Evolutionary conservation across 1,140 invertebrate species (phyloP).

Genomic region (Philotrypesis tridentata): DNA sequence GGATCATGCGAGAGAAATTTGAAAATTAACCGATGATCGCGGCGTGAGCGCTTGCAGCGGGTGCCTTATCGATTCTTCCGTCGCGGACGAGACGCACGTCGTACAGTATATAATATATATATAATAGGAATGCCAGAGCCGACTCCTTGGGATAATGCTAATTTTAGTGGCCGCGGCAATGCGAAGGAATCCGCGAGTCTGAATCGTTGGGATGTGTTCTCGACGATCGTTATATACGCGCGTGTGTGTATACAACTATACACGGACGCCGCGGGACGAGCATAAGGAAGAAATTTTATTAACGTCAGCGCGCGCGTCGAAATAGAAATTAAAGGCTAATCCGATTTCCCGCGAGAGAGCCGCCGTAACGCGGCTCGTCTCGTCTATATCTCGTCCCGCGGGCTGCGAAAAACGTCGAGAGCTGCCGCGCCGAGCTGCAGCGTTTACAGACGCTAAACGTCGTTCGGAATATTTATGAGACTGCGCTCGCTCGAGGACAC

Average conservation of each 20-base stretch:
- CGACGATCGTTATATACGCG: too few relatives aligned
- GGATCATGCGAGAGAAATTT: too few relatives aligned
- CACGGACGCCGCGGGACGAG: neutral
- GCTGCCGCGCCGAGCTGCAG: too few relatives aligned
- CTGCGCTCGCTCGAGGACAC: neutral
- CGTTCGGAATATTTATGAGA: conserved; percentile 21
- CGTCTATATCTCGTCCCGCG: too few relatives aligned
- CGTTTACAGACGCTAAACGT: neutral
- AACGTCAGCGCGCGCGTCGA: neutral
- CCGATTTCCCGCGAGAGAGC: neutral
- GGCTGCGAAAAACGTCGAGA: neutral
- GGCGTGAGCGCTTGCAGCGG: too few relatives aligned
- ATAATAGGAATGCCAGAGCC: neutral
- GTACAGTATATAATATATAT: too few relatives aligned
- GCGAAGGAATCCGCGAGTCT: neutral
- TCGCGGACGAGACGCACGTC: neutral
- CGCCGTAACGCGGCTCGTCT: too few relatives aligned
- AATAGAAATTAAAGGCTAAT: neutral
- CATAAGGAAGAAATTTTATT: neutral
- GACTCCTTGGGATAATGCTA: neutral
- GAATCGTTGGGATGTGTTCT: neutral
- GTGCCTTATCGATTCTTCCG: neutral
- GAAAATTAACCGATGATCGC: too few relatives aligned
- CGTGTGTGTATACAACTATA: neutral
- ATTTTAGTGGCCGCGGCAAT: neutral